Evolutionary conservation across 2,113 vertebrate species (phyloP).

Genomic region (Chrysochloris asiatica): DNA sequence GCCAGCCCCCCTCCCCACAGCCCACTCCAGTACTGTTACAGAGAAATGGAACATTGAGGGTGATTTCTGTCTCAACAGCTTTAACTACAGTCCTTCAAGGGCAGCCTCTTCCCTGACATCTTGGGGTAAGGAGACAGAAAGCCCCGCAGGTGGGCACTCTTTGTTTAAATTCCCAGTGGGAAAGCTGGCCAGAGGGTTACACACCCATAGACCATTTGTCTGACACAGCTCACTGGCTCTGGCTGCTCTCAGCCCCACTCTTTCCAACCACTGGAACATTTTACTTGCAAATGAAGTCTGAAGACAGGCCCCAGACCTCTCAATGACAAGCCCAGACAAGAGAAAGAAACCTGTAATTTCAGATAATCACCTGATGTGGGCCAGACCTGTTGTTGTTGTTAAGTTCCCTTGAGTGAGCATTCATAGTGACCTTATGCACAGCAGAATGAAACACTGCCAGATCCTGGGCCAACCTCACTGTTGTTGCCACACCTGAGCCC

Average conservation of each 20-base stretch:
- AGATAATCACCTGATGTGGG: not conserved
- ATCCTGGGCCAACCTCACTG: too few relatives aligned
- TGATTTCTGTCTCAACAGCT: not conserved
- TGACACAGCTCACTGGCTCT: slow-evolving; percentile 2
- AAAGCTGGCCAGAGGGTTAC: not conserved
- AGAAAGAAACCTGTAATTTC: slow-evolving; percentile 12
- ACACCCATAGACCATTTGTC: not conserved
- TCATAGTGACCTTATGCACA: too few relatives aligned
- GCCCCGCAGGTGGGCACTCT: not conserved
- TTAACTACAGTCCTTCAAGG: not conserved
- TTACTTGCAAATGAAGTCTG: slow-evolving; percentile 69
- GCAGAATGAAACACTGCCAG: too few relatives aligned
- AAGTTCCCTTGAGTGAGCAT: too few relatives aligned
- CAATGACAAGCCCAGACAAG: slow-evolving; percentile 47
- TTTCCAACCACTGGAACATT: slow-evolving; percentile 38
- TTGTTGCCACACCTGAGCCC: too few relatives aligned
- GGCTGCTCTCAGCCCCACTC: slow-evolving; percentile 24
- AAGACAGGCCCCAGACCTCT: slow-evolving; percentile 31
- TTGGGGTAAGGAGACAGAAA: not conserved
- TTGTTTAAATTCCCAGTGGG: not conserved
- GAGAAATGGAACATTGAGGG: not conserved
- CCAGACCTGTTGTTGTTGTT: too few relatives aligned
- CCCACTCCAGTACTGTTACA: fast-evolving
- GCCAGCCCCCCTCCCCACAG: not conserved
- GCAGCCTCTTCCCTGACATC: not conserved